Conservation (phyloP, 2,888 invertebrate species). For the Mythimna lalbum region DNA sequence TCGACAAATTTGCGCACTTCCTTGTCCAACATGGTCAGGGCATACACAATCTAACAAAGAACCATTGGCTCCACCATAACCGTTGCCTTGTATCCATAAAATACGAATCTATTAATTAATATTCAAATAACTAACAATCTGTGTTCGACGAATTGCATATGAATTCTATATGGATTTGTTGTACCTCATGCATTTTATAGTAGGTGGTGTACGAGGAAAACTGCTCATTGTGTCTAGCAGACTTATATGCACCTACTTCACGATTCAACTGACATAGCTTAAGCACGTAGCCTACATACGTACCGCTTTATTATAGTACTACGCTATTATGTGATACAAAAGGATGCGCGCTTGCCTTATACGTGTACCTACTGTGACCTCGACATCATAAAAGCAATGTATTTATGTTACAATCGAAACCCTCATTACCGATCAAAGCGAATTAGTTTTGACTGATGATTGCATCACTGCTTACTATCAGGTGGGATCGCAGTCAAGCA, state of each 20-base stretch:
- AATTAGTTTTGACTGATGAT: too few relatives aligned
- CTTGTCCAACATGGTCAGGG: slow-evolving; percentile 68
- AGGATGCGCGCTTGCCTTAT: slow-evolving; percentile 36
- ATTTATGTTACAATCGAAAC: neutral
- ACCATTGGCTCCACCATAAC: slow-evolving; percentile 71
- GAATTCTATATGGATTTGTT: slow-evolving; percentile 80
- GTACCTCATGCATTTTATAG: slow-evolving; percentile 81
- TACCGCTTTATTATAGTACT: slow-evolving; percentile 59
- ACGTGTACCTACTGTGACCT: neutral
- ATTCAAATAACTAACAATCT: slow-evolving; percentile 81
- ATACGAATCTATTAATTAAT: slow-evolving; percentile 76
- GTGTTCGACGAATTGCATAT: slow-evolving; percentile 82
- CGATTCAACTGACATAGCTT: slow-evolving; percentile 57
- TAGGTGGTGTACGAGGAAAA: slow-evolving; percentile 74
- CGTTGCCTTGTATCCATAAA: slow-evolving; percentile 70
- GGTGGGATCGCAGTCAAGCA: too few relatives aligned
- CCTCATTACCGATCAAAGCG: too few relatives aligned
- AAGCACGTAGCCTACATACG: slow-evolving; percentile 57
- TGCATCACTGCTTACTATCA: too few relatives aligned
- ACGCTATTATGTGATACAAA: slow-evolving; percentile 56
- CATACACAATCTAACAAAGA: slow-evolving; percentile 75
- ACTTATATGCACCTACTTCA: slow-evolving; percentile 53
- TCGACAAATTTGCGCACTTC: slow-evolving; percentile 68
- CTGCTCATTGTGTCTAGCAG: slow-evolving; percentile 74
- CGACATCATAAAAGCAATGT: neutral